Percentiles rank a stretch among this genome's conserved stretches.
These are phyloP conservation scores for Abscondita cerata DNA, from an alignment of 2,888 invertebrate genomes.

Conservation along the genomic window DNA sequence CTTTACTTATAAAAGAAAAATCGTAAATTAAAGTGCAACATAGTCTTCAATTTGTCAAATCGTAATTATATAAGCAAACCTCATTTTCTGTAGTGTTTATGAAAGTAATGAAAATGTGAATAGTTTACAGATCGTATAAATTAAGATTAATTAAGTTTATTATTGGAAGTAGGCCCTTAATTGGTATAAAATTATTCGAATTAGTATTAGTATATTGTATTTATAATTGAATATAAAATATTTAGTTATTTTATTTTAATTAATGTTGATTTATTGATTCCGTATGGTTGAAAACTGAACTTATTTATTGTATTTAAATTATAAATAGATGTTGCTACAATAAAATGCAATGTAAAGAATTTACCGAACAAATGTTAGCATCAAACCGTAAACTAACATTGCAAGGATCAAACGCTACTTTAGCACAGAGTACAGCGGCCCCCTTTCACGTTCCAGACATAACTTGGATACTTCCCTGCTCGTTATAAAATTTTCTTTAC, in stretches of 20 bases:
- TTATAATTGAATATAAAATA: slow-evolving; percentile 29
- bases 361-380: slow-evolving; percentile 28
- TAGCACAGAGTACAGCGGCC: slow-evolving; percentile 34
- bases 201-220: slow-evolving; percentile 16
- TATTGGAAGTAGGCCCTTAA: slow-evolving; percentile 16
- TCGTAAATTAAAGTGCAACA: too few relatives aligned
- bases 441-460: slow-evolving; percentile 46
- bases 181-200: slow-evolving; percentile 21
- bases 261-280: background rate
- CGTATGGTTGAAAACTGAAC: background rate
- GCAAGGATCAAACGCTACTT: slow-evolving; percentile 41
- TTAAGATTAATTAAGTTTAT: slow-evolving; percentile 30
- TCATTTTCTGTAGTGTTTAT: too few relatives aligned
- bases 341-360: slow-evolving; percentile 25
- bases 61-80: too few relatives aligned
- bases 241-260: slow-evolving; percentile 10
- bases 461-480: slow-evolving; percentile 42
- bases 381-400: slow-evolving; percentile 33
- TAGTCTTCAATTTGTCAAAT: too few relatives aligned
- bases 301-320: slow-evolving; percentile 9
- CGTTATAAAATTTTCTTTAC: slow-evolving; percentile 16
- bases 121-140: too few relatives aligned
- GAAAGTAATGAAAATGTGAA: too few relatives aligned
- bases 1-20: too few relatives aligned
- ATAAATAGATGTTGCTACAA: slow-evolving; percentile 24